Conservation (phyloP, 2,888 invertebrate species). For the Osmoderma eremita region DNA sequence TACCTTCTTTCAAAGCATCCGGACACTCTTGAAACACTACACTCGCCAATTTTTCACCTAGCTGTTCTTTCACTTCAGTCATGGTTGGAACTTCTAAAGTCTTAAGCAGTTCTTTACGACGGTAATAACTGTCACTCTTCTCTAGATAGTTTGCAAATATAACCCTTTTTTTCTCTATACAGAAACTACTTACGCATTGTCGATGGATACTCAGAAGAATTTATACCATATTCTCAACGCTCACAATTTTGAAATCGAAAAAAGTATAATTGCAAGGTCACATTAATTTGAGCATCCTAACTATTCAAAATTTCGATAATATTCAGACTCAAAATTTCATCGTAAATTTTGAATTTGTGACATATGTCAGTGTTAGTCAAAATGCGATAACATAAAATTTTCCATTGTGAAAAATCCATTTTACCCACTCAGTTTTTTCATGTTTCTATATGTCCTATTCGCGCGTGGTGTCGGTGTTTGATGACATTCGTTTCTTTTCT, state of each 20-base stretch:
- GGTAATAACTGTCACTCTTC: slow-evolving; percentile 52
- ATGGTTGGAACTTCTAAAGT: slow-evolving; percentile 57
- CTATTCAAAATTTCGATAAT: background rate
- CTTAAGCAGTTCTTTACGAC: slow-evolving; percentile 51
- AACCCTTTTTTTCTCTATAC: background rate
- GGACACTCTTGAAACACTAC: slow-evolving; percentile 58
- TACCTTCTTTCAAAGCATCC: slow-evolving; percentile 52
- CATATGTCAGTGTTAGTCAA: background rate
- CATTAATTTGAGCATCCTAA: slow-evolving; percentile 6
- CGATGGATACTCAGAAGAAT: background rate
- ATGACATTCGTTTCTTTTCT: no score
- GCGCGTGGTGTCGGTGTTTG: no score
- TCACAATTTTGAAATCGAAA: slow-evolving; percentile 3
- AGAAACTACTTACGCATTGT: slow-evolving; percentile 29
- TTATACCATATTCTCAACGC: background rate
- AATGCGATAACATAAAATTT: background rate
- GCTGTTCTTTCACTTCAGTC: slow-evolving; percentile 56
- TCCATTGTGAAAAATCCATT: no score
- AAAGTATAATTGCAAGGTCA: background rate
- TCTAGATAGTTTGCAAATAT: slow-evolving; percentile 15
- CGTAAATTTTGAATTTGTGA: slow-evolving; percentile 7
- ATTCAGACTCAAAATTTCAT: background rate
- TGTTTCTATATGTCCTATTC: no score
- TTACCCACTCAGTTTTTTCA: no score
- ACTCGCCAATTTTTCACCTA: slow-evolving; percentile 58